Evolutionary conservation across 2,797 vertebrate genomes (phyloP).

Genomic region (Pristis pectinata): DNA sequence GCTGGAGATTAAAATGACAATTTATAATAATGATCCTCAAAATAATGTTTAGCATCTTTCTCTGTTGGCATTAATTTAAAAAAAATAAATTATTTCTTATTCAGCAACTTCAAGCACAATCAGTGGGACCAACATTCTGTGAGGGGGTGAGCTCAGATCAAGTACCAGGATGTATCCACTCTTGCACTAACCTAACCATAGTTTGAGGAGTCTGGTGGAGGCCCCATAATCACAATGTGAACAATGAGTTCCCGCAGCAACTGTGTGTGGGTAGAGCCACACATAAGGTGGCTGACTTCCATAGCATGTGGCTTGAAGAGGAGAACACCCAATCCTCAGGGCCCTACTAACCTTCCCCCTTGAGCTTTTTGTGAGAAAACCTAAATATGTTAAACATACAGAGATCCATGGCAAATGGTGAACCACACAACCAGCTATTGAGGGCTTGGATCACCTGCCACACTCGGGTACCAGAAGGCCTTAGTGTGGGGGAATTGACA

Average conservation of each 20-base stretch:
- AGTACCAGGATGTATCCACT: not conserved
- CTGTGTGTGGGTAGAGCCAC: not conserved
- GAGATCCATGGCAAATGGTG: not conserved
- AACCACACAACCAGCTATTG: not conserved
- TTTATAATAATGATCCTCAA: not conserved
- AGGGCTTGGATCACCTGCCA: not conserved
- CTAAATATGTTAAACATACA: not conserved
- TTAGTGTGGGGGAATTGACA: not conserved
- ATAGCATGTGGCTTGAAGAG: not conserved
- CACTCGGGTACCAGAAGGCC: not conserved
- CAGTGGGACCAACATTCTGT: not conserved
- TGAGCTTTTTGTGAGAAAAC: not conserved
- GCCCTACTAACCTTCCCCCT: not conserved
- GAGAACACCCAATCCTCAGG: not conserved
- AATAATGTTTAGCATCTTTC: not conserved
- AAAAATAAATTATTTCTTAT: not conserved
- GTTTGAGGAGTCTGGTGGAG: not conserved
- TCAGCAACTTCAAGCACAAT: not conserved
- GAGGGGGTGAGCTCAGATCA: not conserved
- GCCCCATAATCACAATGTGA: not conserved
- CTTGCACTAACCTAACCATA: not conserved
- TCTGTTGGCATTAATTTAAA: not conserved
- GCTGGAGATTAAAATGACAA: no score
- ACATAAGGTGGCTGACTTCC: not conserved
- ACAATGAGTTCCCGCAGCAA: not conserved